Evolutionary conservation across 2,113 vertebrate species (phyloP), one percentile per base, ranked within the genome.

Genomic region (Brachionichthys hirsutus): DNA sequence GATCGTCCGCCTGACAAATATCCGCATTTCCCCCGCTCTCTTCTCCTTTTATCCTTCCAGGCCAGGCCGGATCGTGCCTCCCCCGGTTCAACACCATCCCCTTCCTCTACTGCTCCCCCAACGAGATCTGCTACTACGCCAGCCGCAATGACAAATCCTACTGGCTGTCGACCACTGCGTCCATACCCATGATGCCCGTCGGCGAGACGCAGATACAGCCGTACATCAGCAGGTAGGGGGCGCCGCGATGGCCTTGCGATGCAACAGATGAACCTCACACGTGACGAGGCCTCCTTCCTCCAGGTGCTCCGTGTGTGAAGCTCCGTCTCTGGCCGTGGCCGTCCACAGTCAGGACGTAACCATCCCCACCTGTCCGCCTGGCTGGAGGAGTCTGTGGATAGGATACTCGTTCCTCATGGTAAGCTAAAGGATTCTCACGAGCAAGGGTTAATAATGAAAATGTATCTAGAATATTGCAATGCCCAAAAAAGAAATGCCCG

Each of bases 371-470:
- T 99, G 97, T 47, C 97, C 97, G 0, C 58, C 74, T 0, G 94
- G 96, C 9, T 98, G 96, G 96, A 93, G 92, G 68, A 98, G 96
- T 75, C 93, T 99, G 0, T 99, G 96, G 97, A 98, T 98, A 1
- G 96, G 97, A 42, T 98, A 98, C 70, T 98, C 95, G 43, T 99
- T 98, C 89, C 94, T 99, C 19, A 99, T 99, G 96, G 96, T 98
- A 56, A 48, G 2, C 24, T 6, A 10, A 15, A 43, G 2, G 20
- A 19, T 49, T 17, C 13, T n/a, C 17, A 1, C 24, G 6, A 48
- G 24, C n/a, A 9, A 42, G 22, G n/a, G 6, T 1, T 5, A 19
- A 1, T 9, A n/a, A n/a, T n/a, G n/a, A n/a, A n/a, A n/a, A n/a
- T n/a, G n/a, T n/a, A n/a, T n/a, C n/a, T n/a, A n/a, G n/a, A n/a